Evolutionary conservation across 2,888 invertebrate species (phyloP), one percentile per base, ranked within the genome.

Genomic region (Cotesia congregata): DNA sequence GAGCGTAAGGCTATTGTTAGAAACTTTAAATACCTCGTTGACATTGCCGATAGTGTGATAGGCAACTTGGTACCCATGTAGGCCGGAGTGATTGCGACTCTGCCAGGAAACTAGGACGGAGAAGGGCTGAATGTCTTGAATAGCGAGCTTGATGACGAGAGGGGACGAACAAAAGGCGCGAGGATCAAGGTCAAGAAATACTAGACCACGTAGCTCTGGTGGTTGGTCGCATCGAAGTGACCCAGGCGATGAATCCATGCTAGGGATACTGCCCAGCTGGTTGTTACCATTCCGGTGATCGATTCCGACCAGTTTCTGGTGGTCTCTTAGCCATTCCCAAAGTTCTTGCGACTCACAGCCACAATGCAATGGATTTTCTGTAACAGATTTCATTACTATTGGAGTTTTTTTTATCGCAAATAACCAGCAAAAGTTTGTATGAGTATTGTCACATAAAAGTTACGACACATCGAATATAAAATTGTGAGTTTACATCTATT

Each of bases 241-340:
- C 80, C 88, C 87, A 72, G 82, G 81, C 80, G 50, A 50, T 50
- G 50, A 50, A 4, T 7, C 50, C 7, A 12, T 12, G 7, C 9
- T 4, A 2, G 88, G 86, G 79, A 88, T 80, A 79, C 88, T 85
- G 64, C 85, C 84, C 78, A 86, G 82, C 9, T 76, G 74, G 64
- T 80, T 78, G n/a, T 80, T 81, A 67, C 86, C 69, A 40, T 77
- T 76, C 39, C 81, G 79, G 75, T 81, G 81, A 86, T 92, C 92
- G 83, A 92, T 91, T 77, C 90, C 86, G 38, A 94, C 91, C 77
- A 95, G 92, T 90, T 96, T 96, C 86, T 94, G 93, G 91, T 98
- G 96, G 88, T 96, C 95, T 86, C 95, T 92, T 87, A 97, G 92
- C 97, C 97, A 98, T 90, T 95, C 95, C 96, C 97, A 97, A 70